Evolutionary conservation across 1,140 invertebrate species (phyloP).

Genomic region (Trigoniulus corallinus): DNA sequence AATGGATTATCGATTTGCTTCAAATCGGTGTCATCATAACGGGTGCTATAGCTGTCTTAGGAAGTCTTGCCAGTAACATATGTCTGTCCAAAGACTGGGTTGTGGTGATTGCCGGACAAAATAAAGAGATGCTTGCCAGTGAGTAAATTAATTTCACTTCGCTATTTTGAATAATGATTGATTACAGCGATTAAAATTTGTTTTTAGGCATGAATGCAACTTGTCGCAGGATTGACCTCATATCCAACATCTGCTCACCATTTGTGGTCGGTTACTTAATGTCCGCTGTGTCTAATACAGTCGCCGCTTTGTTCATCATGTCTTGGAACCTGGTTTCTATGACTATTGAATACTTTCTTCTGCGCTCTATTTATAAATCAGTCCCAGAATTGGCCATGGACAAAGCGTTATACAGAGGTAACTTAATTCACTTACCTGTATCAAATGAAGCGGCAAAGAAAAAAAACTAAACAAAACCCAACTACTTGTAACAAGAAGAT

Average conservation of each 20-base stretch:
- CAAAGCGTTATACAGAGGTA: no score
- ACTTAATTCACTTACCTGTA: conserved; percentile 15
- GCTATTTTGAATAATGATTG: neutral
- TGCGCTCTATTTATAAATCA: conserved; percentile 27
- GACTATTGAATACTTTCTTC: conserved; percentile 29
- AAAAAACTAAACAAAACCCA: neutral
- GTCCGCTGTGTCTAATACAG: conserved; percentile 16
- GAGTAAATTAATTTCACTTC: neutral
- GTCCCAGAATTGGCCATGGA: conserved; percentile 26
- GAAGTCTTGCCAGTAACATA: conserved; percentile 29
- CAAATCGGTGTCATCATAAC: conserved; percentile 19
- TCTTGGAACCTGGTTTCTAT: conserved; percentile 34
- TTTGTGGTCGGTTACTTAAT: conserved; percentile 32
- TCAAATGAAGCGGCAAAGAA: neutral
- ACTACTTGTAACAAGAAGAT: neutral
- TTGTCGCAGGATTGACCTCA: conserved; percentile 32
- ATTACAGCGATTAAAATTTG: no score
- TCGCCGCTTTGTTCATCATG: conserved; percentile 29
- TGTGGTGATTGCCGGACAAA: conserved; percentile 26
- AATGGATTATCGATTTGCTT: neutral
- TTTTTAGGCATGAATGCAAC: conserved; percentile 26
- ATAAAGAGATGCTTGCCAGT: conserved; percentile 21
- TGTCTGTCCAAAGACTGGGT: conserved; percentile 37
- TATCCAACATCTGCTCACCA: conserved; percentile 31
- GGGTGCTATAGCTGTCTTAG: conserved; percentile 21